Conservation (phyloP, 1,140 invertebrate species). For the Oscheius sp. region DNA sequence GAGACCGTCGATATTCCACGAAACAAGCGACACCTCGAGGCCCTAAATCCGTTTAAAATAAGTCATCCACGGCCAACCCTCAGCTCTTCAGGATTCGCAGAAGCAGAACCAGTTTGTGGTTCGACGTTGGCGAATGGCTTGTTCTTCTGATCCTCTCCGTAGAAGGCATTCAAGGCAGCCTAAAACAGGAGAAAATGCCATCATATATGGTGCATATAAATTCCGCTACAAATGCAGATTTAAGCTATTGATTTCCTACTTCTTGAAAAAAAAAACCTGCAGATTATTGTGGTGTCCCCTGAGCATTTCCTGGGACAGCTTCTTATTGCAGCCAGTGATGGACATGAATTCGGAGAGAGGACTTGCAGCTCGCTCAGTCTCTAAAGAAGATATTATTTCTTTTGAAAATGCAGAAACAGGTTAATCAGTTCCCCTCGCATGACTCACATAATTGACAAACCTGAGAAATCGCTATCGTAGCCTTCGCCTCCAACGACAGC, state of each 20-base stretch:
- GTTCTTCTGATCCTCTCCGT: background rate
- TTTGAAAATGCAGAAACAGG: too few species aligned
- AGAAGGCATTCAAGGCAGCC: background rate
- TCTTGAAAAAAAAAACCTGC: background rate
- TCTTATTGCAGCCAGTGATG: background rate
- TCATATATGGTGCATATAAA: background rate
- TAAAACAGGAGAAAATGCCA: background rate
- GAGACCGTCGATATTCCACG: slow-evolving; percentile 71
- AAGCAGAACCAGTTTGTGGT: background rate
- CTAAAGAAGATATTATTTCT: too few species aligned
- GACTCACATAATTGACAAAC: too few species aligned
- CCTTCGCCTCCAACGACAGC: too few species aligned
- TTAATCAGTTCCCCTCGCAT: too few species aligned
- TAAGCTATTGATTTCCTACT: background rate
- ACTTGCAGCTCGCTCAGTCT: too few species aligned
- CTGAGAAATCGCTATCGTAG: too few species aligned
- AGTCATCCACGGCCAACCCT: background rate
- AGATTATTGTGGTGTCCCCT: background rate
- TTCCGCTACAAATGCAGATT: background rate
- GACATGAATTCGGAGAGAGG: background rate
- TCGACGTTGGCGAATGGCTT: background rate
- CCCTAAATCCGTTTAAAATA: background rate
- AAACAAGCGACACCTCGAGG: slow-evolving; percentile 60
- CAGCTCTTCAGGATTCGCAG: background rate
- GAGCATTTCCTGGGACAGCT: background rate